phyloP scores from a whole-genome alignment of 64 coral and sea anemone species.

The Platygyra sinensis region DNA sequence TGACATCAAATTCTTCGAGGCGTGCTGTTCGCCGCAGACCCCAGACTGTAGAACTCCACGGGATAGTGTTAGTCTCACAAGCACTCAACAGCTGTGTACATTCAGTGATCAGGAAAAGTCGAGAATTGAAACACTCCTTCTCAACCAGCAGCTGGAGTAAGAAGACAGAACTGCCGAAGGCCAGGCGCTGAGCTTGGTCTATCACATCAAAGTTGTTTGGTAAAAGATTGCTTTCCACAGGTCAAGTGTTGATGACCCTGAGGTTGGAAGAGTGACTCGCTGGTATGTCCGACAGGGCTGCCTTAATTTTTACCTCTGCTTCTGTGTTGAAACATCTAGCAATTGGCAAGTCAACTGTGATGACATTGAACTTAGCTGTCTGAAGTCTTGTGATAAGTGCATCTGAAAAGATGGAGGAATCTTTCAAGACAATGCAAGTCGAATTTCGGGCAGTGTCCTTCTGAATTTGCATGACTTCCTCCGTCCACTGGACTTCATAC shows the following conservation, averaged over 20 bases:
- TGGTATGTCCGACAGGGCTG: neutral
- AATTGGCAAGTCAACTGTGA: neutral
- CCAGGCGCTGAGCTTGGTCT: slow-evolving; percentile 31
- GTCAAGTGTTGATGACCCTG: slow-evolving; percentile 31
- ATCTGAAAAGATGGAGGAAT: neutral
- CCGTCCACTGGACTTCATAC: slow-evolving; percentile 41
- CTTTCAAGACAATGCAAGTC: slow-evolving; percentile 30
- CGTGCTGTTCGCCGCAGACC: slow-evolving; percentile 25
- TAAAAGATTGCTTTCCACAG: slow-evolving; percentile 6
- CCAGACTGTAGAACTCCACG: slow-evolving; percentile 55
- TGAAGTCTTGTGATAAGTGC: neutral
- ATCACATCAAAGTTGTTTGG: slow-evolving; percentile 3
- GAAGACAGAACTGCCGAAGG: slow-evolving; percentile 34
- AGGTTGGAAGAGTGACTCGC: neutral
- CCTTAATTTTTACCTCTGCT: neutral
- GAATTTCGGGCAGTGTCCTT: neutral
- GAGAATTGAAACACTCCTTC: neutral
- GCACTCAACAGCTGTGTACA: neutral
- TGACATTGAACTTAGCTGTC: neutral
- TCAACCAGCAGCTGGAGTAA: slow-evolving; percentile 1
- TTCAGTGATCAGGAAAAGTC: slow-evolving; percentile 26
- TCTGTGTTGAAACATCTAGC: neutral
- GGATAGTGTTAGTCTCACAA: neutral
- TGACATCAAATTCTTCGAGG: neutral
- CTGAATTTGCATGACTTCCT: neutral